Evolutionary conservation across 2,113 vertebrate genomes (phyloP), one percentile per base, ranked within the genome.

Genomic region (Hippocampus guttulatus): DNA sequence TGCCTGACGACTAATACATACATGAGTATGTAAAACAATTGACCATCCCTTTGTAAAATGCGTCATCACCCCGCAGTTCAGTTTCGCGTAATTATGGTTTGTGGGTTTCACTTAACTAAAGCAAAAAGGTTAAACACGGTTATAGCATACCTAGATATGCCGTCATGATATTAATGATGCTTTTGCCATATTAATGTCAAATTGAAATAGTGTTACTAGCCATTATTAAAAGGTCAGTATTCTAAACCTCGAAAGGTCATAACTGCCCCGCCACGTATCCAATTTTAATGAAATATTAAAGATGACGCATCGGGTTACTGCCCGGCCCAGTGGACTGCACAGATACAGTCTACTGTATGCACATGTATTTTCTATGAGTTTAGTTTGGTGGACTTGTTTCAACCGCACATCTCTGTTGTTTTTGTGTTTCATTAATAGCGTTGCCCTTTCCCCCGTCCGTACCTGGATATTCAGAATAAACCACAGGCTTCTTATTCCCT

Each of bases 211-310:
- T 57, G 69, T 74, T 20, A 54, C 25, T 61, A 33, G 33, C 25
- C 58, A 12, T 64, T 16, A 75, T 68, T 70, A 63, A 67, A 45
- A 62, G 45, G 33, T 69, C 68, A 55, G 38, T 9, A 55, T 71
- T 76, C 68, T n/a, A 74, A 65, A 12, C 54, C 15, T 30, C 30
- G 30, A 68, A 45, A 54, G 61, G 38, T 67, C 61, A 58, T 10
- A 20, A 45, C n/a, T 43, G 38, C 21, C 27, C 8, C 14, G 65
- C 20, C 23, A 75, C 49, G 21, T 58, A 41, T 70, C 57, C 47
- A 66, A 66, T 66, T 75, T 62, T 66, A 41, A 70, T 74, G 11
- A 71, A 70, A 64, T 51, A 74, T 33, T 25, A 47, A 76, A 21
- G 30, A 38, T 38, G 64, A 23, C 38, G 25, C 25, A 58, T 33